These are phyloP conservation scores for Heptranchias perlo DNA, from an alignment of 2,113 vertebrate genomes.

Conservation along the genomic window DNA sequence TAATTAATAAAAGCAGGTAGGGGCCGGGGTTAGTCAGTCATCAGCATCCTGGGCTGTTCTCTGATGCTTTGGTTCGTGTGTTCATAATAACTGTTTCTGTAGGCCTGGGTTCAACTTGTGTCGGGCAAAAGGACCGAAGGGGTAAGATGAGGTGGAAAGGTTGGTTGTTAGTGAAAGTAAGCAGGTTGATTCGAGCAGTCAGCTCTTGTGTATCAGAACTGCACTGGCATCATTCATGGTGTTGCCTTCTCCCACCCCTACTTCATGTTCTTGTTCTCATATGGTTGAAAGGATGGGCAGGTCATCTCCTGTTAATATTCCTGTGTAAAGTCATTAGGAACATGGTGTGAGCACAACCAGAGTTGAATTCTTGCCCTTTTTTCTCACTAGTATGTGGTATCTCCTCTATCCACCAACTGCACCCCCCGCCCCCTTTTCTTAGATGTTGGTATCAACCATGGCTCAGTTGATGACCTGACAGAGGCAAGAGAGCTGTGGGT, in stretches of 20 bases:
- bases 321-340: background rate
- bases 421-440: background rate
- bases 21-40: background rate
- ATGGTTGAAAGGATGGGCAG: background rate
- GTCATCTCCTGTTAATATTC: background rate
- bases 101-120: background rate
- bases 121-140: background rate
- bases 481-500: background rate
- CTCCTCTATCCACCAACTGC: no score
- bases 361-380: slow-evolving; percentile 29
- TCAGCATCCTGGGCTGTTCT: background rate
- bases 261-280: background rate
- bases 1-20: background rate
- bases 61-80: background rate
- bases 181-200: background rate
- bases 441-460: background rate
- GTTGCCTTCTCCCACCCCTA: background rate
- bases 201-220: background rate
- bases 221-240: background rate
- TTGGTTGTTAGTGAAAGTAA: background rate
- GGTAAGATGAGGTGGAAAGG: background rate
- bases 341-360: background rate
- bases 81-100: background rate
- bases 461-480: background rate
- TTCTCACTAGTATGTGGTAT: background rate